A percentile compares a stretch with the other conserved stretches of the same genome.
Evolutionary conservation across 2,797 vertebrate genomes (phyloP).

Genomic region (Aphelocoma californica): DNA sequence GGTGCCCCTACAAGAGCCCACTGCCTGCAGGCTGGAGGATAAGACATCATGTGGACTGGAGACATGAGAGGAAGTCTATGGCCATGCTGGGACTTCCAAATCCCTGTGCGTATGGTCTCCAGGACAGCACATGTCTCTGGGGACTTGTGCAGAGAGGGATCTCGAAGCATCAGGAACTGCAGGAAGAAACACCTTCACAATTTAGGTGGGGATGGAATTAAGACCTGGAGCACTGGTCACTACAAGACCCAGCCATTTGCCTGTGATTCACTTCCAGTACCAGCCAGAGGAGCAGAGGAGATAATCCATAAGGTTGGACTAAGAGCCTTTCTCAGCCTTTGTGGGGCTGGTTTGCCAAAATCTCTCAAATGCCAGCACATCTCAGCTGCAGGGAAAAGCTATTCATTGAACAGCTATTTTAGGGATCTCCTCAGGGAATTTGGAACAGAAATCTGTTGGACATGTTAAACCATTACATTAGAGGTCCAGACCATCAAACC

Average conservation of each 20-base stretch:
- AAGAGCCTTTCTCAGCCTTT: not conserved
- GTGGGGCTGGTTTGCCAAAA: conserved; percentile 5
- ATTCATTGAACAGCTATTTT: conserved; percentile 28
- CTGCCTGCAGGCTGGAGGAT: not conserved
- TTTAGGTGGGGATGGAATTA: not conserved
- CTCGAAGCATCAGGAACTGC: not conserved
- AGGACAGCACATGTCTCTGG: not conserved
- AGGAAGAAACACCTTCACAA: not conserved
- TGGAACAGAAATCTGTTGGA: conserved; percentile 40
- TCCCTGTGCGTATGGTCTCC: accelerated
- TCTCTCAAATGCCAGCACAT: not conserved
- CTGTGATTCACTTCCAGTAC: not conserved
- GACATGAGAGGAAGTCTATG: not conserved
- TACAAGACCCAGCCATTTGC: not conserved
- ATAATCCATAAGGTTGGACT: not conserved
- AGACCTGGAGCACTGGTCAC: not conserved
- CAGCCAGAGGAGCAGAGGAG: not conserved
- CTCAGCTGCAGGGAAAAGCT: conserved; percentile 8
- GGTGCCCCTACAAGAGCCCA: not conserved
- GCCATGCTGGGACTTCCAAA: not conserved
- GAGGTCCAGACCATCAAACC: not conserved
- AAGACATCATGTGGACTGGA: not conserved
- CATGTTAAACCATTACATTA: conserved; percentile 19
- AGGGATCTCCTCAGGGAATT: conserved; percentile 24
- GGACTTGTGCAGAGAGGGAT: not conserved